phyloP scores from a whole-genome alignment of 2,797 vertebrate species.

The Arremon aurantiirostris region DNA sequence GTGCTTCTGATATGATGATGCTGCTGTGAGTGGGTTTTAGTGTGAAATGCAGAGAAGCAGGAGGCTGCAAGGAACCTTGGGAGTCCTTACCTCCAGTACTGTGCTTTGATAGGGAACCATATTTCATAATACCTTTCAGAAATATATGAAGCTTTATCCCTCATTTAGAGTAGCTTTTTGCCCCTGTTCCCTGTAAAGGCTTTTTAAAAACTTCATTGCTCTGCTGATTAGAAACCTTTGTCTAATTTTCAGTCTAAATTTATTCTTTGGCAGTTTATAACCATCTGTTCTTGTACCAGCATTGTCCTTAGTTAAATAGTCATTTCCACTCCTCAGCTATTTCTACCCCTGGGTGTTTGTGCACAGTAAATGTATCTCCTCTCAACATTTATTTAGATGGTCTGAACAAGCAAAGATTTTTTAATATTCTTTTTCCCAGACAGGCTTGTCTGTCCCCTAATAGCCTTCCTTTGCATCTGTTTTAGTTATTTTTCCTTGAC shows the following conservation, averaged over 20 bases:
- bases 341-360: constrained; percentile 14
- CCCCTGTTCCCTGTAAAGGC: constrained; percentile 15
- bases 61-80: neutral
- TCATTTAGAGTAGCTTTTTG: constrained; percentile 37
- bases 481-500: constrained; percentile 20
- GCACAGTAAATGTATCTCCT: neutral
- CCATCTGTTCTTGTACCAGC: constrained; percentile 61
- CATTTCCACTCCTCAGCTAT: constrained; percentile 8
- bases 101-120: neutral
- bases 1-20: neutral
- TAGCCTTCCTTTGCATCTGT: neutral
- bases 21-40: neutral
- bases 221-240: constrained; percentile 54
- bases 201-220: constrained; percentile 45
- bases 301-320: constrained; percentile 56
- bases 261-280: constrained; percentile 56
- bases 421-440: neutral
- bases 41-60: neutral
- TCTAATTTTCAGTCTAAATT: constrained; percentile 63
- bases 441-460: neutral
- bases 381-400: constrained; percentile 21
- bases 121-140: constrained; percentile 27
- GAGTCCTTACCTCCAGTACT: neutral
- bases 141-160: neutral
- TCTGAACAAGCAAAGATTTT: neutral